phyloP scores from a whole-genome alignment of 2,113 vertebrate genomes.

The Corydoras sp. region DNA sequence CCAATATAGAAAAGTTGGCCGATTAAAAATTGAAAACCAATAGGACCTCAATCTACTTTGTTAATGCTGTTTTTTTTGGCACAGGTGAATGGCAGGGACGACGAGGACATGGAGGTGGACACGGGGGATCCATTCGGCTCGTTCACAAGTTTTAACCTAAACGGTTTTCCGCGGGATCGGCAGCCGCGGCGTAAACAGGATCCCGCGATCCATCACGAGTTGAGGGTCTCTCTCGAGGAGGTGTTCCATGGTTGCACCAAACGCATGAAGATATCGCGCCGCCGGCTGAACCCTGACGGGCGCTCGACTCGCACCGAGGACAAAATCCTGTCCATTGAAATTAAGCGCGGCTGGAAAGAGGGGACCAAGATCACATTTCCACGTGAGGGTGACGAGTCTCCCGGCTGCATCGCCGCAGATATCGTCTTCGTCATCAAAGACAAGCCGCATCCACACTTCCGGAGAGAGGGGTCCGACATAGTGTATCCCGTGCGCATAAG shows the following conservation, averaged over 20 bases:
- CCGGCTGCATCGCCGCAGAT: conserved; percentile 88
- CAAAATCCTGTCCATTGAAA: conserved; percentile 96
- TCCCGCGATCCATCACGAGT: conserved; percentile 90
- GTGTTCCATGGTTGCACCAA: conserved; percentile 92
- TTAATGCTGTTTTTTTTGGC: no score
- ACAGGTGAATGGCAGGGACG: conserved; percentile 73
- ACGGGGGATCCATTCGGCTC: conserved; percentile 83
- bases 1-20: no score
- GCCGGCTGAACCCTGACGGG: conserved; percentile 88
- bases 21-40: no score
- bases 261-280: conserved; percentile 94
- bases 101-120: conserved; percentile 95
- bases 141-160: conserved; percentile 87
- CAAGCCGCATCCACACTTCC: conserved; percentile 90
- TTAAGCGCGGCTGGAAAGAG: conserved; percentile 97
- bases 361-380: conserved; percentile 99
- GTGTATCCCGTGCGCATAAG: conserved; percentile 88
- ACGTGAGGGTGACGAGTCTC: conserved; percentile 88
- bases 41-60: no score
- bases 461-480: conserved; percentile 92
- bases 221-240: conserved; percentile 91
- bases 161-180: conserved; percentile 89
- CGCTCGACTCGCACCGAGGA: conserved; percentile 87
- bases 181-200: conserved; percentile 86
- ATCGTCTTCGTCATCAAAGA: conserved; percentile 98